Conservation (phyloP, 1,140 invertebrate species). For the Neodiprion fabricii region DNA sequence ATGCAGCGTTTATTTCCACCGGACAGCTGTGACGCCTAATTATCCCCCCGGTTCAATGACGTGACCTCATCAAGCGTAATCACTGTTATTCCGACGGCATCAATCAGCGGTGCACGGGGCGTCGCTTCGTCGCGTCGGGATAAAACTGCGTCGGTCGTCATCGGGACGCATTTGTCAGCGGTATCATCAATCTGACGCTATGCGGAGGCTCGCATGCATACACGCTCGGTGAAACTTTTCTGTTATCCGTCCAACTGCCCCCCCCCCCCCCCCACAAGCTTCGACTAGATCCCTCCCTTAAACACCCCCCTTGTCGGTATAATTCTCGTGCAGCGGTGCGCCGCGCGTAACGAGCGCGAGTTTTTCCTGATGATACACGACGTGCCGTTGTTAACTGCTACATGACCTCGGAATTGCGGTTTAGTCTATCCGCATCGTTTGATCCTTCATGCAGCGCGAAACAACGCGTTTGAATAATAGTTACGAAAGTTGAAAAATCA, state of each 20-base stretch:
- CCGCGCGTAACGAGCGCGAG: background rate
- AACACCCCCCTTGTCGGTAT: background rate
- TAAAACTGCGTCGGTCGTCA: background rate
- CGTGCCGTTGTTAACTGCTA: too few relatives aligned
- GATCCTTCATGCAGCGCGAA: too few relatives aligned
- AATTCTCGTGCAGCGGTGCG: background rate
- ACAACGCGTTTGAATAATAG: too few relatives aligned
- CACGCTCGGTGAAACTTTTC: background rate
- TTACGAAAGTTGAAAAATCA: too few relatives aligned
- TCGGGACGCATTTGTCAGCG: slow-evolving; percentile 2
- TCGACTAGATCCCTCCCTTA: background rate
- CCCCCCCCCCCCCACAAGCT: background rate
- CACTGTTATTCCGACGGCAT: background rate
- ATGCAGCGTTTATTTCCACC: too few relatives aligned
- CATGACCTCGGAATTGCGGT: too few relatives aligned
- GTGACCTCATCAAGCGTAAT: background rate
- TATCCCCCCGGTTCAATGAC: background rate
- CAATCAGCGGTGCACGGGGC: background rate
- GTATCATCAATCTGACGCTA: background rate
- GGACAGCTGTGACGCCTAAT: background rate
- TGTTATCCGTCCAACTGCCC: background rate
- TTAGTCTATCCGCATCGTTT: too few relatives aligned
- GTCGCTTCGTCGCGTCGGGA: background rate
- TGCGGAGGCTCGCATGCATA: background rate
- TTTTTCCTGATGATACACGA: background rate